A percentile compares a stretch with the other conserved stretches of the same genome.
Evolutionary conservation across 2,113 vertebrate genomes (phyloP).

Genomic region (Puma concolor): DNA sequence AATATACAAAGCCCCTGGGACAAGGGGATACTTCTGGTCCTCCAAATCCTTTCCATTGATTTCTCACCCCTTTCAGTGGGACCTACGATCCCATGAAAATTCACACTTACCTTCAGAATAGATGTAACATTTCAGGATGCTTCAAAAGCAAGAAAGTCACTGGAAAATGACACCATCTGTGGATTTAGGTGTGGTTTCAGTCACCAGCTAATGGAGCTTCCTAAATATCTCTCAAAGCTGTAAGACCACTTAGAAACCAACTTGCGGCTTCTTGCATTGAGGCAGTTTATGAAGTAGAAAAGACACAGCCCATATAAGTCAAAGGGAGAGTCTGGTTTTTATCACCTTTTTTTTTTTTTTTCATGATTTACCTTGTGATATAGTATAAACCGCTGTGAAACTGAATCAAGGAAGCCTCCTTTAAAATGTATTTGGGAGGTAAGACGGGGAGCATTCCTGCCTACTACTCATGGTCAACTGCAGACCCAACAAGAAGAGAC

Average conservation of each 20-base stretch:
- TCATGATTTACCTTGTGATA: neutral
- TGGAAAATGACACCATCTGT: neutral
- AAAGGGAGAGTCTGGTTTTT: neutral
- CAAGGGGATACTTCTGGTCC: accelerated
- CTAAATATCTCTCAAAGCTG: neutral
- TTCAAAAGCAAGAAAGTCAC: neutral
- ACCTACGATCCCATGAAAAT: neutral
- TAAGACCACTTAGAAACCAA: neutral
- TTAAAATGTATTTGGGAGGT: neutral
- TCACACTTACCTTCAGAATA: neutral
- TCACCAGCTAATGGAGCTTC: neutral
- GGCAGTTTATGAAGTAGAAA: neutral
- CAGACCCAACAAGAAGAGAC: neutral
- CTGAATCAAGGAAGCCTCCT: neutral
- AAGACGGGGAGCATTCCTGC: neutral
- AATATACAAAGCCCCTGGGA: accelerated
- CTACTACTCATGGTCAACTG: neutral
- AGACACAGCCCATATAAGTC: accelerated
- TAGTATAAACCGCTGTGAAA: neutral
- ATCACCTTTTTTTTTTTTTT: no score
- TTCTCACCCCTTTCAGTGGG: neutral
- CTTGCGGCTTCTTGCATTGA: accelerated
- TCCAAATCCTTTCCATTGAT: accelerated
- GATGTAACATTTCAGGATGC: neutral
- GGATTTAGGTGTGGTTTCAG: neutral